Conservation (phyloP, 2,113 vertebrate species). For the Labeo rohita region DNA sequence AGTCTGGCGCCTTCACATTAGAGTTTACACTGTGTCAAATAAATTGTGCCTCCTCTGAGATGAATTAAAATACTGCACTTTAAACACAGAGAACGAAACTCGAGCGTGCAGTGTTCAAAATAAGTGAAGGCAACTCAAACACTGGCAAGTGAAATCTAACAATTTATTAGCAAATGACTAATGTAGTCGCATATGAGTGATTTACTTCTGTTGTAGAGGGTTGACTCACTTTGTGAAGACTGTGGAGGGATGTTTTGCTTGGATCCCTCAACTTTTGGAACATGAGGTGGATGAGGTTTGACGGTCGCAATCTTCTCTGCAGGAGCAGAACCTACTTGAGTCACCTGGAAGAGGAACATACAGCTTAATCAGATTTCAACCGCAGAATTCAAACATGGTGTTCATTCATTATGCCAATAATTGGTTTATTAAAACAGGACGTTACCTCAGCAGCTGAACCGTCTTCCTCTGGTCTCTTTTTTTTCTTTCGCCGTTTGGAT, state of each 20-base stretch:
- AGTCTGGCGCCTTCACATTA: too few species aligned
- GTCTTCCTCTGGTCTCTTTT: slow-evolving; percentile 89
- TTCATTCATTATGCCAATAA: background rate
- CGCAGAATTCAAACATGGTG: background rate
- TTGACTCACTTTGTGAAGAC: slow-evolving; percentile 75
- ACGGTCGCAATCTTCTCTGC: slow-evolving; percentile 21
- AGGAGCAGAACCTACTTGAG: background rate
- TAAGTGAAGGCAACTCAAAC: background rate
- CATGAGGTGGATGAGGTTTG: slow-evolving; percentile 38
- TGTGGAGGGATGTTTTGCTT: slow-evolving; percentile 81
- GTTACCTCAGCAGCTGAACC: slow-evolving; percentile 62
- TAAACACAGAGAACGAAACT: background rate
- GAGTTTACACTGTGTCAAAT: background rate
- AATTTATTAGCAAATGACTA: background rate
- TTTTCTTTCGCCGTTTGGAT: slow-evolving; percentile 93
- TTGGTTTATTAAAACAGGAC: background rate
- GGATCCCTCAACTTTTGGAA: slow-evolving; percentile 44
- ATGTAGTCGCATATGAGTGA: too few species aligned
- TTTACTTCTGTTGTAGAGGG: too few species aligned
- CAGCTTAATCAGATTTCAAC: background rate
- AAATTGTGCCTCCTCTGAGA: background rate
- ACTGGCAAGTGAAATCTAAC: background rate
- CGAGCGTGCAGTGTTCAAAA: too few species aligned
- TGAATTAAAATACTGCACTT: background rate
- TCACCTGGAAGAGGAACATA: slow-evolving; percentile 39